These are phyloP conservation scores for Erythrocebus patas DNA, from an alignment of 2,113 vertebrate genomes.

Conservation along the genomic window DNA sequence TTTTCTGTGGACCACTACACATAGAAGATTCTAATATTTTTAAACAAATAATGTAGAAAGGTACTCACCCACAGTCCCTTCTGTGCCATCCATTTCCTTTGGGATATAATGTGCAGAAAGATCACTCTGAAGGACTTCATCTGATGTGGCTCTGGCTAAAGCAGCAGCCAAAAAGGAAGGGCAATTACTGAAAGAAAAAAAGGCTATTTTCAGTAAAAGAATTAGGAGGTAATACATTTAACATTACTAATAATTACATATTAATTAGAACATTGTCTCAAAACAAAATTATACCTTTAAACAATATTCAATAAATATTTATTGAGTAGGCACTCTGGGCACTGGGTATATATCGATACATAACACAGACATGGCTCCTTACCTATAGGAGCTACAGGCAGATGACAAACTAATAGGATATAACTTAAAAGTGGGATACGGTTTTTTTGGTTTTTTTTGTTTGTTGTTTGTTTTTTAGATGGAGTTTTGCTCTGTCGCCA, in stretches of 20 bases:
- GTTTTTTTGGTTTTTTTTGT: too few species aligned
- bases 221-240: not conserved
- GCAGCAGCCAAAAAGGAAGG: constrained; percentile 97
- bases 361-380: not conserved
- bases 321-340: not conserved
- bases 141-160: constrained; percentile 93
- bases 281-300: constrained; percentile 24
- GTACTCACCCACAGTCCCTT: constrained; percentile 92
- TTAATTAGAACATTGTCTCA: not conserved
- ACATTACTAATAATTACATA: not conserved
- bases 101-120: constrained; percentile 90
- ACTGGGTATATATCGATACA: not conserved
- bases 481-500: too few species aligned
- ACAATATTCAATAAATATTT: not conserved
- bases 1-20: not conserved
- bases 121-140: constrained; percentile 93
- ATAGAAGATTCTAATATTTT: not conserved
- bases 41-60: not conserved
- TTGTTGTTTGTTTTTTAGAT: too few species aligned
- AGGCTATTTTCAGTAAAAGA: constrained; percentile 63
- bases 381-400: not conserved
- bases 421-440: not conserved
- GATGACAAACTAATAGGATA: not conserved
- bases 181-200: constrained; percentile 90
- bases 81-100: constrained; percentile 88